phyloP scores from a whole-genome alignment of 2,888 invertebrate genomes.

The Bursaphelenchus okinawaensis region DNA sequence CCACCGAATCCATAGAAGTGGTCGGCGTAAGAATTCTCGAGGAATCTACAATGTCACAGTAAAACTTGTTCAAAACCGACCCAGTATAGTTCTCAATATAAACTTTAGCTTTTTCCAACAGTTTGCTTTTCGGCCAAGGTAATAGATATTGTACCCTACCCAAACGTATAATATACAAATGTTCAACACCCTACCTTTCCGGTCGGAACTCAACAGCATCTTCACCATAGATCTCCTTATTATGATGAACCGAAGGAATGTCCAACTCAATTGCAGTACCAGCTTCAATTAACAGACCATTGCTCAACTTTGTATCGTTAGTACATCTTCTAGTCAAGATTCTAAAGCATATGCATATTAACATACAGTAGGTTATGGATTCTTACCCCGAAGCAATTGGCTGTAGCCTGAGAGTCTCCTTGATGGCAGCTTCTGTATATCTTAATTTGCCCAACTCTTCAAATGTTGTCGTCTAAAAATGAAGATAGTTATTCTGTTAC shows the following conservation, averaged over 20 bases:
- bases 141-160: not conserved
- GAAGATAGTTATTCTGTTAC: not conserved
- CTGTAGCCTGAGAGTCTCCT: conserved; percentile 18
- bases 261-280: conserved; percentile 18
- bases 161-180: not conserved
- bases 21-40: not conserved
- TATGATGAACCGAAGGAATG: conserved; percentile 14
- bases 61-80: too few relatives aligned
- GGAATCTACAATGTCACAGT: not conserved
- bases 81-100: too few relatives aligned
- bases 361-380: not conserved
- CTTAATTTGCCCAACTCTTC: conserved; percentile 18
- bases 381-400: conserved; percentile 22
- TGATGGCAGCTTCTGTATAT: conserved; percentile 18
- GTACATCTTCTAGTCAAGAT: conserved; percentile 17
- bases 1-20: conserved; percentile 7
- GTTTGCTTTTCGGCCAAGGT: not conserved
- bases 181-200: conserved; percentile 14
- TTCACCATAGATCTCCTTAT: conserved; percentile 20
- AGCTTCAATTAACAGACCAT: conserved; percentile 16
- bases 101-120: not conserved
- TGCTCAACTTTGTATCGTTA: conserved; percentile 16
- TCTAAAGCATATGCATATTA: conserved; percentile 4
- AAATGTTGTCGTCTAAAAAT: conserved; percentile 14
- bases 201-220: conserved; percentile 22